Base-by-base conservation (phyloP, 2,888 invertebrate genomes). In the Physocephala rufipes region DNA sequence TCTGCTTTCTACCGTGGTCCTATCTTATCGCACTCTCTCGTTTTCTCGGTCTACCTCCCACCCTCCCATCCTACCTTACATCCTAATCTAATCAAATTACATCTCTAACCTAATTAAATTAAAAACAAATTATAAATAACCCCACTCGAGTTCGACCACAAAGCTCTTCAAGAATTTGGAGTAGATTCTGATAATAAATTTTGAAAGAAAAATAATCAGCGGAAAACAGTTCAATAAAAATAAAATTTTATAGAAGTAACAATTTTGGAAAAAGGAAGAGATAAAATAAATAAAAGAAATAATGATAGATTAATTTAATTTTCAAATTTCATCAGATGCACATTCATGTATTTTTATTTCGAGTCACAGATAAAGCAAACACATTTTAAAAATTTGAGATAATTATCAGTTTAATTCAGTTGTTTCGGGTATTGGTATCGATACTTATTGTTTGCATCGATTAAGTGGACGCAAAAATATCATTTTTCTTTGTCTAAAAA, bases 81-180 rank as follows among this genome's bases (percentile, higher is more conserved):
- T 16, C 24, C 28, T 63, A 45, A 47, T 63, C 43, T 47, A 24
- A 45, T 47, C 45, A 26, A 2, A 24, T 28, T 24, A 28, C 13
- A 30, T 49, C 61, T 51, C n/a, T 49, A 71, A 61, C 45, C 68
- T 72, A 72, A 70, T 72, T 72, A 65, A 71, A 74, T 74, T 74
- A 74, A 72, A 74, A 72, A 71, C 62, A 68, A 72, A 72, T 74
- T 74, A 74, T 74, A 72, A 74, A 72, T 70, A 72, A 70, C 15
- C 9, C 26, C 47, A 36, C 43, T 62, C 15, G 15, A 53, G 51
- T n/a, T n/a, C n/a, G n/a, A n/a, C n/a, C n/a, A n/a, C 51, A 49
- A 66, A 63, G 36, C 16, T 47, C 30, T n/a, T 26, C 28, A 47
- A 43, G 28, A 15, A 62, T 64, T 28, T 28, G 28, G 30, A 21